A percentile compares a stretch with the other conserved stretches of the same genome.
phyloP scores from a whole-genome alignment of 2,113 vertebrate genomes.

The Notechis scutatus region DNA sequence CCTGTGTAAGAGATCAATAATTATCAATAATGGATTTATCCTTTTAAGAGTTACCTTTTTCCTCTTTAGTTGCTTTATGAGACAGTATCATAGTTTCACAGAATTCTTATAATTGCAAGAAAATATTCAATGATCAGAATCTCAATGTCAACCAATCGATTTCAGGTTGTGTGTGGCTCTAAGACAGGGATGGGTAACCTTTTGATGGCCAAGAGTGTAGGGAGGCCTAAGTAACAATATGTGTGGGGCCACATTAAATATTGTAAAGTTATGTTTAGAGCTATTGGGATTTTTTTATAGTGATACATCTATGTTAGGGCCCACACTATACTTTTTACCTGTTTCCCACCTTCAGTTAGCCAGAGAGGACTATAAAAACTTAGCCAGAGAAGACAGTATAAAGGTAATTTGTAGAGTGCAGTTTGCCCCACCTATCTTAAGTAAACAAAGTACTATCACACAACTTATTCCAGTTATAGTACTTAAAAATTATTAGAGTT shows the following conservation, averaged over 20 bases:
- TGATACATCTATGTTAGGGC: background rate
- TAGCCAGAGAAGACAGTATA: background rate
- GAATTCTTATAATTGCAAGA: background rate
- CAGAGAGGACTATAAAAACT: background rate
- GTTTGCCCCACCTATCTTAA: background rate
- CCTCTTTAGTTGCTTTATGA: background rate
- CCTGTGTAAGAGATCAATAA: slow-evolving; percentile 61
- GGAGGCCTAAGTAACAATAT: background rate
- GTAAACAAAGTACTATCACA: background rate
- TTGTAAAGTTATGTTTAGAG: background rate
- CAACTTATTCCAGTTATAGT: background rate
- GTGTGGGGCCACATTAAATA: background rate
- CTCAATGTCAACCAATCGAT: background rate
- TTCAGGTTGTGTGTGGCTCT: background rate
- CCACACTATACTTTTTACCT: background rate
- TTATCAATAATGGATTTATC: background rate
- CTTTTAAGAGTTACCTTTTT: background rate
- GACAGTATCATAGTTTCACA: background rate
- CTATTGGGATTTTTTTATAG: background rate
- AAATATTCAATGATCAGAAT: background rate
- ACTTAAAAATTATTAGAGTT: too few relatives aligned
- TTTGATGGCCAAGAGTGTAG: background rate
- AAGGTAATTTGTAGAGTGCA: background rate
- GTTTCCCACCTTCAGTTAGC: background rate
- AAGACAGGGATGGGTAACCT: background rate